These are phyloP conservation scores for Batillaria attramentaria DNA, from an alignment of 1,140 invertebrate species.

Conservation along the genomic window DNA sequence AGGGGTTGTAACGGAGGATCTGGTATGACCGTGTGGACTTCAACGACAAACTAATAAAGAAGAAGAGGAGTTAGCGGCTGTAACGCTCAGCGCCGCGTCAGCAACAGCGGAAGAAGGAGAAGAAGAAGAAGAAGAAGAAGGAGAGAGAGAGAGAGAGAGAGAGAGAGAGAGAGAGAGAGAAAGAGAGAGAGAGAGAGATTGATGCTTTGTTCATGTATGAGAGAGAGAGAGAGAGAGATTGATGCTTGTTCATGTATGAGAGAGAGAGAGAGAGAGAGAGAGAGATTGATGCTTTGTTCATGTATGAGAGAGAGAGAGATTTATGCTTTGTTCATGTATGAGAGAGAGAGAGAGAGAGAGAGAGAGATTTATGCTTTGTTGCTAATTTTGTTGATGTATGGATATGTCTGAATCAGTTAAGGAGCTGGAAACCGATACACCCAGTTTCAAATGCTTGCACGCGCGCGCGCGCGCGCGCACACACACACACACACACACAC, in stretches of 20 bases:
- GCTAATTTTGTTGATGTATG: neutral
- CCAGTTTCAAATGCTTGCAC: neutral
- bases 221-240: no score
- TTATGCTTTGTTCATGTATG: neutral
- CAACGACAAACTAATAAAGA: no score
- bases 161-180: slow-evolving; percentile 2
- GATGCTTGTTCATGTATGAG: no score
- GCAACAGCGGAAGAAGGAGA: neutral
- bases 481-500: neutral
- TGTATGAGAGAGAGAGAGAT: neutral
- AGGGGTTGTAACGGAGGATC: no score
- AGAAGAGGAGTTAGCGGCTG: no score
- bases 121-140: neutral
- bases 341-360: neutral
- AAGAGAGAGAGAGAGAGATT: neutral
- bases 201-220: neutral
- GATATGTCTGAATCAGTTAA: neutral
- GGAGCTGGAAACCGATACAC: neutral
- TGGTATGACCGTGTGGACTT: no score
- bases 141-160: neutral
- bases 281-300: neutral
- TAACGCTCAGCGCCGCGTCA: no score
- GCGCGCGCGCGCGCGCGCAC: neutral
- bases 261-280: no score
- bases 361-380: neutral